Evolutionary conservation across 2,113 vertebrate genomes (phyloP), one percentile per base, ranked within the genome.

Genomic region (Nesospiza acunhae): DNA sequence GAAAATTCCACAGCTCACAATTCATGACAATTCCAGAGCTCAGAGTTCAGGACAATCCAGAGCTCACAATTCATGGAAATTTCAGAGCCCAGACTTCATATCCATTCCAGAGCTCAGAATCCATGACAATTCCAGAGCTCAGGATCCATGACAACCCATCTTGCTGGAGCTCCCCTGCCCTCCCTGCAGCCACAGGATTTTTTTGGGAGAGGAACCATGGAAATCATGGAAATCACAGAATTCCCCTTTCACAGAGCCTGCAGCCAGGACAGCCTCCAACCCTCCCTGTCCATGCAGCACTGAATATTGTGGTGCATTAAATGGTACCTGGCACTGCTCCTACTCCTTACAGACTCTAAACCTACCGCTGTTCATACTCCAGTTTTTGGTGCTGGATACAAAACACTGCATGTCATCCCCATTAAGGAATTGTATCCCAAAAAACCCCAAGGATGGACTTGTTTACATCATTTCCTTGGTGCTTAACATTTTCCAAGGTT

Each of bases 261-360:
- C 39, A 44, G 19, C 49, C 23, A 17, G 23, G n/a, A 17, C 23
- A 39, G 13, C 24, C 31, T 17, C 23, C 11, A 26, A 6, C 1
- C 27, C 31, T 55, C 37, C 42, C 14, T 62, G 56, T 1, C 22
- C 3, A 4, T 1, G 17, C 20, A 74, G 11, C 3, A 1, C 42
- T 16, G 53, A 13, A 3, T 5, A 0, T 30, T 33, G 21, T 39
- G 23, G 13, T 20, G 13, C 46, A 58, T 49, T 13, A 20, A 15
- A 11, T 6, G 17, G 17, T 2, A 28, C 35, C 27, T 16, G 52
- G 24, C 1, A 1, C 31, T 46, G 4, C 37, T 24, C 33, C 41
- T 50, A 0, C 9, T 53, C 58, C 52, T 70, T 15, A 7, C 0
- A 49, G n/a, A 14, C 37, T 44, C 2, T 3, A 39, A 9, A n/a